Percentiles rank a stretch among this genome's conserved stretches.
These are phyloP conservation scores for Centroberyx gerrardi DNA, from an alignment of 2,797 vertebrate genomes.

Conservation along the genomic window DNA sequence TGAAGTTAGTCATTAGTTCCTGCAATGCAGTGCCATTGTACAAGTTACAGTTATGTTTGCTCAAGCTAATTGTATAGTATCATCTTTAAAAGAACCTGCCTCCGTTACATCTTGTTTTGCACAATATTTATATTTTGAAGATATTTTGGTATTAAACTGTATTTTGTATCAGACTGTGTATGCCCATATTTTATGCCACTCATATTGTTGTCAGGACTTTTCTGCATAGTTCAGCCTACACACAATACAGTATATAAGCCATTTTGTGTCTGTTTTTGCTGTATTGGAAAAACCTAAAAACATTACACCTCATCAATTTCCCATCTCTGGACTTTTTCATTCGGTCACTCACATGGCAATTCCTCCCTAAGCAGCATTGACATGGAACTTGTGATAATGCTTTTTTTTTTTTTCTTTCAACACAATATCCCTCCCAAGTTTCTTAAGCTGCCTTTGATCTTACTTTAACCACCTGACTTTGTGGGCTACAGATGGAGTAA, in stretches of 20 bases:
- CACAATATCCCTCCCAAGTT: conserved; percentile 66
- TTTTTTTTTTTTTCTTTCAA: conserved; percentile 7
- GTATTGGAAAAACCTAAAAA: conserved; percentile 59
- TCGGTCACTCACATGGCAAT: conserved; percentile 19
- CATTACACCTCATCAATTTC: conserved; percentile 68
- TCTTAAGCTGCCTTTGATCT: conserved; percentile 85
- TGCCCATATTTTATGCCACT: background rate
- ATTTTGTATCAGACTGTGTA: conserved; percentile 54
- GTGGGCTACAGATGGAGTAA: conserved; percentile 88
- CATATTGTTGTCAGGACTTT: background rate
- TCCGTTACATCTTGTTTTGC: conserved; percentile 56
- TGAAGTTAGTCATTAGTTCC: too few relatives aligned
- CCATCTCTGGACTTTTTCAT: conserved; percentile 29
- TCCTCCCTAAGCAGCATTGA: conserved; percentile 40
- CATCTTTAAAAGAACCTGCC: conserved; percentile 15
- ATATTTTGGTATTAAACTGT: conserved; percentile 76
- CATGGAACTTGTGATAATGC: conserved; percentile 42
- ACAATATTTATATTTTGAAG: conserved; percentile 73
- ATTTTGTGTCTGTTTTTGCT: conserved; percentile 33
- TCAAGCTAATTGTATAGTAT: conserved; percentile 20
- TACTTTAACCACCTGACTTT: conserved; percentile 81
- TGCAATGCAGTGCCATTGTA: background rate
- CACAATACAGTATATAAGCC: background rate
- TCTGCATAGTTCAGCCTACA: background rate
- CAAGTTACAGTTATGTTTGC: conserved; percentile 1